Conservation (phyloP, 2,888 invertebrate genomes). For the Calliopum simillimum region DNA sequence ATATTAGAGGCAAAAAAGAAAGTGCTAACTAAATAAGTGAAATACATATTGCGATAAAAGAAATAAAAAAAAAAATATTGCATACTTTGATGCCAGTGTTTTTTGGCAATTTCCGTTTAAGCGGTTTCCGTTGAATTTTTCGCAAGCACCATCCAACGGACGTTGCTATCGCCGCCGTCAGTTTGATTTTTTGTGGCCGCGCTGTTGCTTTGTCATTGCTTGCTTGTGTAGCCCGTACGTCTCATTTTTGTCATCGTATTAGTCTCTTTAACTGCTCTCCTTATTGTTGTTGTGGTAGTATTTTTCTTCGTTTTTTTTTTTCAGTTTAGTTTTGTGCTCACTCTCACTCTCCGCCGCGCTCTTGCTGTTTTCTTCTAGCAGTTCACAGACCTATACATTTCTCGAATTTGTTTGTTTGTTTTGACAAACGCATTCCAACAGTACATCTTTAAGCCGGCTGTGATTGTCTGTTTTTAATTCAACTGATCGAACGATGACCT, state of each 20-base stretch:
- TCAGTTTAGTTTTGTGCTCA: neutral
- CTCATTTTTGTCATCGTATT: neutral
- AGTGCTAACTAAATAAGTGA: too few species aligned
- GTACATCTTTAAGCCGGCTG: slow-evolving; percentile 32
- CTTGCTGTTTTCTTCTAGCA: neutral
- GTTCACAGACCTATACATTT: neutral
- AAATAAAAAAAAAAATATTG: too few species aligned
- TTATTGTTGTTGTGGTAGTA: slow-evolving; percentile 5
- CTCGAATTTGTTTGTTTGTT: slow-evolving; percentile 30
- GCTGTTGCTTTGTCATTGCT: neutral
- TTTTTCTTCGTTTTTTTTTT: neutral
- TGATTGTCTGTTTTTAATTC: slow-evolving; percentile 13
- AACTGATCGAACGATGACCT: too few species aligned
- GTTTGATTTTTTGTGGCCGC: slow-evolving; percentile 18
- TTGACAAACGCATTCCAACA: slow-evolving; percentile 36
- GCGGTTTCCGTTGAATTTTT: too few species aligned
- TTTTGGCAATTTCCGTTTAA: too few species aligned
- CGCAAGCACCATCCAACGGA: too few species aligned
- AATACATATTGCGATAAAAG: too few species aligned
- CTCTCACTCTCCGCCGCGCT: slow-evolving; percentile 7
- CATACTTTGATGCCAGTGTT: too few species aligned
- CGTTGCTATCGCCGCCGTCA: too few species aligned
- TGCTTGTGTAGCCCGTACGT: slow-evolving; percentile 1
- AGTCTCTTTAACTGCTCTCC: slow-evolving; percentile 24
- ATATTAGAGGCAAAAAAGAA: too few species aligned